Evolutionary conservation across 1,140 invertebrate species (phyloP).

Genomic region (Drosophila seguyi): DNA sequence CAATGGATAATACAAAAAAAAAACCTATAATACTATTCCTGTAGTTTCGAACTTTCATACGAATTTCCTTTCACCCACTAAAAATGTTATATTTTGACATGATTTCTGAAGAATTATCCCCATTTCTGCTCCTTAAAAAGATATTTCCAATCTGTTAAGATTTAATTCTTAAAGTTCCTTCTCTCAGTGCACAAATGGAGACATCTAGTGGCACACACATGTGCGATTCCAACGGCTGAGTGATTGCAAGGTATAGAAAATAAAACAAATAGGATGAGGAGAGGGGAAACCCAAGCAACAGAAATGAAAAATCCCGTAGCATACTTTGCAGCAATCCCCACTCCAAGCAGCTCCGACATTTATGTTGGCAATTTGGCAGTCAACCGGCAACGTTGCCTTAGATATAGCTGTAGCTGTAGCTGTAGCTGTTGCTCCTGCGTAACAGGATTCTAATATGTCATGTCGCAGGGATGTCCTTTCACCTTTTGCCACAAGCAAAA

Average conservation of each 20-base stretch:
- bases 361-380: conserved; percentile 83
- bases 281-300: conserved; percentile 62
- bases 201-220: conserved; percentile 56
- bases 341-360: conserved; percentile 57
- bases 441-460: conserved; percentile 83
- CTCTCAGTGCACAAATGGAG: neutral
- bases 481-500: conserved; percentile 51
- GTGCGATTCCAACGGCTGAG: conserved; percentile 77
- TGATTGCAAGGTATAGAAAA: conserved; percentile 78
- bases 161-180: neutral
- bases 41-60: no score
- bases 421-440: conserved; percentile 51
- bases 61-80: no score
- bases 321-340: conserved; percentile 54
- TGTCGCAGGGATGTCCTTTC: conserved; percentile 79
- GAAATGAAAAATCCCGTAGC: conserved; percentile 76
- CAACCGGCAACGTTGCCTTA: conserved; percentile 58
- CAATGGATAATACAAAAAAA: no score
- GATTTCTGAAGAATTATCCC: no score
- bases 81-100: no score
- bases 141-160: neutral
- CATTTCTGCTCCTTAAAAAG: no score
- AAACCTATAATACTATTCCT: no score
- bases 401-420: conserved; percentile 21
- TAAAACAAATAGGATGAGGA: conserved; percentile 40